Conservation (phyloP, 1,140 invertebrate genomes). For the Cyclina sinensis region DNA sequence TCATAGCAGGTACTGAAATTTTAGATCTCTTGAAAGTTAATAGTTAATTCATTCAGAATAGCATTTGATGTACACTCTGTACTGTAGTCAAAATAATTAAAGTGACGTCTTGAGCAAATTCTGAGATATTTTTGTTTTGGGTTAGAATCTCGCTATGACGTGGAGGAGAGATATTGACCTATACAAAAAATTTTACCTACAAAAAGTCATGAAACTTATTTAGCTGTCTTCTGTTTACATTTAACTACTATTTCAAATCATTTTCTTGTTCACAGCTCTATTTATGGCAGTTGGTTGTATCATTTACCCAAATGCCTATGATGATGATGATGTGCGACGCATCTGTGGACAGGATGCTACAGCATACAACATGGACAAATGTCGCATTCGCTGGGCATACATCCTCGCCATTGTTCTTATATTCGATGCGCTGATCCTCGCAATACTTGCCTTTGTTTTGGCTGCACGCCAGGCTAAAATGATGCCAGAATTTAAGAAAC, state of each 20-base stretch:
- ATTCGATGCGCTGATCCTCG: constrained; percentile 95
- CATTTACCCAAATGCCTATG: constrained; percentile 98
- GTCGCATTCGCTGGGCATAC: constrained; percentile 97
- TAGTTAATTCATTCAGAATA: too few relatives aligned
- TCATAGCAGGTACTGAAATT: constrained; percentile 97
- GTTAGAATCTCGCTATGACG: too few relatives aligned
- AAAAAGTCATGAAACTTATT: too few relatives aligned
- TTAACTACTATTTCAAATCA: neutral
- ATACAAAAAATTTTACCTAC: too few relatives aligned
- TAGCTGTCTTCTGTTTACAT: too few relatives aligned
- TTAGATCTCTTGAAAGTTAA: too few relatives aligned
- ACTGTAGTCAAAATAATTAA: too few relatives aligned
- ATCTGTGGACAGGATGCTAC: constrained; percentile 95
- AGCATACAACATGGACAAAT: constrained; percentile 92
- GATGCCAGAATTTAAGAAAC: constrained; percentile 51
- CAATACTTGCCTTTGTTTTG: constrained; percentile 97
- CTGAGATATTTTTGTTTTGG: too few relatives aligned
- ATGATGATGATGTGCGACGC: constrained; percentile 92
- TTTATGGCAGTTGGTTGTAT: constrained; percentile 89
- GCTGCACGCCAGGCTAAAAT: constrained; percentile 89
- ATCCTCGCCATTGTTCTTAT: constrained; percentile 96
- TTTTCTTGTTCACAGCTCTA: constrained; percentile 79
- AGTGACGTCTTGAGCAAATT: too few relatives aligned
- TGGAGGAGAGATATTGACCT: too few relatives aligned
- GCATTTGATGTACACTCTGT: too few relatives aligned